Conservation (phyloP, 2,888 invertebrate species). For the Thyatira batis region DNA sequence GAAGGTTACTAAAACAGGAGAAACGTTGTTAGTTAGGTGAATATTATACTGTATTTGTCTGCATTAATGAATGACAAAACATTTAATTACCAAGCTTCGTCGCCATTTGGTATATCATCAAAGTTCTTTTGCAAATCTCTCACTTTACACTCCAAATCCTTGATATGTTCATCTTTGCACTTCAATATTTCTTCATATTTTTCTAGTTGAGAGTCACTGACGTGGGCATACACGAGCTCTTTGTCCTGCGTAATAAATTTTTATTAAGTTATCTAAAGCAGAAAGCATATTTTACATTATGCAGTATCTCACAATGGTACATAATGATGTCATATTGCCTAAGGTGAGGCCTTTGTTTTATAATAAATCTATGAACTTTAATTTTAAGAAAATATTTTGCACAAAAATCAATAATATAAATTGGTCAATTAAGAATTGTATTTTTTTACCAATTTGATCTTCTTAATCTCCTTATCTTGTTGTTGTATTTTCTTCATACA, state of each 20-base stretch:
- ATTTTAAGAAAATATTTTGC: background rate
- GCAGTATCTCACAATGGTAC: too few relatives aligned
- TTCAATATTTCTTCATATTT: conserved; percentile 75
- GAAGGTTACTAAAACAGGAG: conserved; percentile 68
- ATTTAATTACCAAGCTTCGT: conserved; percentile 53
- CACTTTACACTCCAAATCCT: conserved; percentile 74
- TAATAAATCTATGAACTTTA: too few relatives aligned
- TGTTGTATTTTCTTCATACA: conserved; percentile 81
- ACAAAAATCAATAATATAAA: too few relatives aligned
- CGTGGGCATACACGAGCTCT: conserved; percentile 66
- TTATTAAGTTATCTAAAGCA: background rate
- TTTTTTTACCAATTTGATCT: conserved; percentile 63
- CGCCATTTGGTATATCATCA: conserved; percentile 55
- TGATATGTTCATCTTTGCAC: conserved; percentile 81
- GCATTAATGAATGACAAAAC: background rate
- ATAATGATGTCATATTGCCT: too few relatives aligned
- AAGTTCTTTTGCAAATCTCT: conserved; percentile 63
- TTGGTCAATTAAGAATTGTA: too few relatives aligned
- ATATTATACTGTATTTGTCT: background rate
- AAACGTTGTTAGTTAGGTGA: background rate
- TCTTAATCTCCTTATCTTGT: conserved; percentile 76
- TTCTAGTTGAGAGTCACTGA: conserved; percentile 70
- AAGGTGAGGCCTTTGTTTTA: too few relatives aligned
- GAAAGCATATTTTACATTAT: too few relatives aligned
- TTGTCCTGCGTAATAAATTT: conserved; percentile 52